phyloP scores from a whole-genome alignment of 2,888 invertebrate species.

The Chalcis sispes region DNA sequence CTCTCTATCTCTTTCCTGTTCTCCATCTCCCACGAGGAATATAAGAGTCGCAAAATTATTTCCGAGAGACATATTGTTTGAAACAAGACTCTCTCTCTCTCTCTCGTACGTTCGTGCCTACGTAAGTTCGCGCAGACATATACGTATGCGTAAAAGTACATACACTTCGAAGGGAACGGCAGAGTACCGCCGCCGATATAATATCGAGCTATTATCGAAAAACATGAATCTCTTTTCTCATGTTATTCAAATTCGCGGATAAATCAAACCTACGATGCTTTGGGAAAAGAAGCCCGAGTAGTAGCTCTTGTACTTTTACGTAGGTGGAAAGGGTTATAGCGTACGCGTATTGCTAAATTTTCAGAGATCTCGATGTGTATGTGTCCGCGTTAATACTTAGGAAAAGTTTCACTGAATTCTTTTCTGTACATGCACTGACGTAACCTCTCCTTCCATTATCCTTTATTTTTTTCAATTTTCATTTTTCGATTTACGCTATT shows the following conservation, averaged over 20 bases:
- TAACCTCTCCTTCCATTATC: too few relatives aligned
- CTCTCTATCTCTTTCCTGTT: not conserved
- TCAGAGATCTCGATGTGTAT: not conserved
- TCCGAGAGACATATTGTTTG: slow-evolving; percentile 51
- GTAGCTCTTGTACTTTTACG: not conserved
- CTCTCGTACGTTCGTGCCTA: too few relatives aligned
- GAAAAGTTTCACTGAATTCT: too few relatives aligned
- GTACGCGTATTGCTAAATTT: not conserved
- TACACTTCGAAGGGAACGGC: not conserved
- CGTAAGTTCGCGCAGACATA: not conserved
- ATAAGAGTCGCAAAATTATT: slow-evolving; percentile 52
- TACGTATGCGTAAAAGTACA: not conserved
- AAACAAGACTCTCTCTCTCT: too few relatives aligned
- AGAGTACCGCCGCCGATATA: slow-evolving; percentile 23
- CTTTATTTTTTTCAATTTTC: too few relatives aligned
- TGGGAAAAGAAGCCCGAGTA: too few relatives aligned
- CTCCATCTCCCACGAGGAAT: slow-evolving; percentile 17
- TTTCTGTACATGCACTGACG: too few relatives aligned
- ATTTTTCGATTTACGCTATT: too few relatives aligned
- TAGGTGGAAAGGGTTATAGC: too few relatives aligned
- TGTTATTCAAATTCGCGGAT: slow-evolving; percentile 71
- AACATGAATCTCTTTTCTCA: slow-evolving; percentile 61
- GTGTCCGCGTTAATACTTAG: too few relatives aligned
- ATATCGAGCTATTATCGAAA: slow-evolving; percentile 65
- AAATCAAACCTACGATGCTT: slow-evolving; percentile 66